Evolutionary conservation across 2,888 invertebrate genomes (phyloP), one percentile per base, ranked within the genome.

Genomic region (Balanococcus diminutus): DNA sequence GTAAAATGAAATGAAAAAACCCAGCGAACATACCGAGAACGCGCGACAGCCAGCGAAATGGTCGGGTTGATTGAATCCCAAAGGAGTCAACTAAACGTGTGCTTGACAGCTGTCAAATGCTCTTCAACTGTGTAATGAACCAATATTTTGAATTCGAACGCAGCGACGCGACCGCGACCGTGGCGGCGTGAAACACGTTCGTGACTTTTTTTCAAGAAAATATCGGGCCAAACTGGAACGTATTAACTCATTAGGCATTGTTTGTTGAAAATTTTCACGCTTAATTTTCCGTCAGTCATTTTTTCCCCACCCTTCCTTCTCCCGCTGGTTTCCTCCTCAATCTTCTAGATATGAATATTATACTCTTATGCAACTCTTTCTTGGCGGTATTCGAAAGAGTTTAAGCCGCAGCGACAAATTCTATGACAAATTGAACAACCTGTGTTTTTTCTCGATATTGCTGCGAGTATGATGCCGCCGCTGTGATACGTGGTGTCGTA

Each of bases 71-170:
- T 84, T 84, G 84, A 84, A 84, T 84, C 84, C 84, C 84, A 84
- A 84, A 84, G 84, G 84, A 84, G 84, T 84, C 39, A 28, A 72
- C 84, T 84, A 84, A 84, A 84, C 84, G 84, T 84, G 84, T 42
- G 84, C 84, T 84, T 84, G 84, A 84, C 84, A 84, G 84, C 84
- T 84, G 84, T 84, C 84, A 84, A 84, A 84, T 75, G 84, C 84
- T 84, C 84, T 42, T 84, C 84, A 84, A 84, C 75, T 72, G 84
- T 42, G 84, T 84, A 84, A 84, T 84, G 84, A 84, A 84, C 72
- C 84, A 72, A 84, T 84, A 84, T 84, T 84, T 84, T 42, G 84
- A 84, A 84, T 84, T 84, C 84, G 72, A 84, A 75, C 72, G 61
- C 19, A 61, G 82, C 82, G 22, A n/a, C 3, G 11, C 61, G n/a